Evolutionary conservation across 2,113 vertebrate species (phyloP).

Genomic region (Scalopus aquaticus): DNA sequence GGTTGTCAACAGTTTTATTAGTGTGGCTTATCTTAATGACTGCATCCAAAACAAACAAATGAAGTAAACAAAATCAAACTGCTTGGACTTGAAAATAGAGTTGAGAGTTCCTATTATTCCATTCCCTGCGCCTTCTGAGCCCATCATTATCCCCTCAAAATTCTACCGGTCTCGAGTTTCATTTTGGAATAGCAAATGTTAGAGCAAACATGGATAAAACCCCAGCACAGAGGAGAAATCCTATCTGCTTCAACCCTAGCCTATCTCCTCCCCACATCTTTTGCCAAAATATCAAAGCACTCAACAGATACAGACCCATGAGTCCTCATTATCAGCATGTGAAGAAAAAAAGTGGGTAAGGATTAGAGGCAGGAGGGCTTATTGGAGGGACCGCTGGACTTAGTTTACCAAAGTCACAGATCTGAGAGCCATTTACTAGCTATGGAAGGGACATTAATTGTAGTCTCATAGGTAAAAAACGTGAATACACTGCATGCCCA

Average conservation of each 20-base stretch:
- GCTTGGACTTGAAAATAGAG: background rate
- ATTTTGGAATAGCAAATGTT: background rate
- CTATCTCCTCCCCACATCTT: slow-evolving; percentile 62
- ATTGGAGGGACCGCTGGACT: slow-evolving; percentile 16
- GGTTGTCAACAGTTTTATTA: slow-evolving; percentile 13
- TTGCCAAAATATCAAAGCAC: slow-evolving; percentile 74
- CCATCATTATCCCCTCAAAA: background rate
- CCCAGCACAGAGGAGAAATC: background rate
- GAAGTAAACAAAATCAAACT: slow-evolving; percentile 41
- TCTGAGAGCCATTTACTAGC: background rate
- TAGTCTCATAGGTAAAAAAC: background rate
- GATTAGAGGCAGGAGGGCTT: slow-evolving; percentile 54
- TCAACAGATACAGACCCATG: slow-evolving; percentile 78
- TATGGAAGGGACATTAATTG: background rate
- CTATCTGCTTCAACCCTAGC: background rate
- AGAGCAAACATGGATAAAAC: slow-evolving; percentile 27
- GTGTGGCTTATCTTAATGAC: background rate
- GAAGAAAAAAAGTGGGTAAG: slow-evolving; percentile 73
- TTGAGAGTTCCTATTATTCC: background rate
- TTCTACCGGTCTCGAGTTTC: background rate
- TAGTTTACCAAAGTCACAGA: background rate
- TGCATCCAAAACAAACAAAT: slow-evolving; percentile 30
- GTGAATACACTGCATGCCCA: background rate
- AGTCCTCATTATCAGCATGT: slow-evolving; percentile 76
- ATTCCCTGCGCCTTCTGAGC: background rate